A percentile compares a stretch with the other conserved stretches of the same genome.
phyloP scores from a whole-genome alignment of 2,888 invertebrate genomes.

The Eilema caniola region DNA sequence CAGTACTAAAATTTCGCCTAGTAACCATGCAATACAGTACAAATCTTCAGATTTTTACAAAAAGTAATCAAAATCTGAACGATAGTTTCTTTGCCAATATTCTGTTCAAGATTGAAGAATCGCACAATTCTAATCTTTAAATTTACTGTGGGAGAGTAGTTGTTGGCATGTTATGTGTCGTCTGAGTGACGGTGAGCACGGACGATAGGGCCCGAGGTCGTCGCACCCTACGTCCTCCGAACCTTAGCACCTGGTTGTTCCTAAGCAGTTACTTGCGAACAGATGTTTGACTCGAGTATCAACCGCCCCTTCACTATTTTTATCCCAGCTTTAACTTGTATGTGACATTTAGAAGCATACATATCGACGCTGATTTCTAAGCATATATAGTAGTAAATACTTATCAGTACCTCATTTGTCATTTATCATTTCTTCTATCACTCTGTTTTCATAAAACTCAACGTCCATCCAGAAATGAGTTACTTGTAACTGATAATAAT shows the following conservation, averaged over 20 bases:
- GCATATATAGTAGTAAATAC: not conserved
- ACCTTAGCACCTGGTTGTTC: slow-evolving; percentile 81
- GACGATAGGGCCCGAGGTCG: slow-evolving; percentile 78
- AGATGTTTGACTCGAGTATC: slow-evolving; percentile 74
- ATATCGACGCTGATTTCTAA: slow-evolving; percentile 12
- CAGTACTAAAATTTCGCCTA: slow-evolving; percentile 40
- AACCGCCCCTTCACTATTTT: slow-evolving; percentile 55
- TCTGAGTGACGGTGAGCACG: slow-evolving; percentile 70
- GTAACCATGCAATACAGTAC: slow-evolving; percentile 30
- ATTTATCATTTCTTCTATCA: not conserved
- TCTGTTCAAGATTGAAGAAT: slow-evolving; percentile 23
- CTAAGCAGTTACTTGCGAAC: slow-evolving; percentile 71
- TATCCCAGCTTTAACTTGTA: slow-evolving; percentile 35
- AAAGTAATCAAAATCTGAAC: slow-evolving; percentile 24
- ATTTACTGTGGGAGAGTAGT: slow-evolving; percentile 49
- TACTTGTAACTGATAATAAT: not conserved
- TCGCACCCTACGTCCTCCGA: slow-evolving; percentile 78
- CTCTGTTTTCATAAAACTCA: not conserved
- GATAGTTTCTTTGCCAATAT: slow-evolving; percentile 32
- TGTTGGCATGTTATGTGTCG: slow-evolving; percentile 64
- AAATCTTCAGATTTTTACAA: slow-evolving; percentile 10
- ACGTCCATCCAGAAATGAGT: not conserved
- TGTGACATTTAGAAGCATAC: slow-evolving; percentile 4
- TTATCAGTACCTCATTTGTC: not conserved
- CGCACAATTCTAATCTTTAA: slow-evolving; percentile 56